Base-by-base conservation (phyloP, 2,888 invertebrate species). In the Tipula vernalis region DNA sequence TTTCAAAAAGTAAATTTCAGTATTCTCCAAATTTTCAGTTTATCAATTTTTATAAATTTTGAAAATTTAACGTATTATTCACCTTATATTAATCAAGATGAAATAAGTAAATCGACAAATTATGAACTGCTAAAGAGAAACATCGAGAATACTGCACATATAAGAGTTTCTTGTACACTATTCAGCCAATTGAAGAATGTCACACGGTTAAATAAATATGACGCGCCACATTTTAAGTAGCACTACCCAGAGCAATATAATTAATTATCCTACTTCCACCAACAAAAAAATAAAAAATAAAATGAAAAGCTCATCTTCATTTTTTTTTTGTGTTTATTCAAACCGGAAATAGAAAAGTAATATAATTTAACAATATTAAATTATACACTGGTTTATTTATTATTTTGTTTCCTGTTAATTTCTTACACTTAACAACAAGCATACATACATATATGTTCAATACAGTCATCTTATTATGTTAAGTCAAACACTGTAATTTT, bases 401-500 rank as follows among this genome's bases (percentile, higher is more conserved):
- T 28, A 71, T 71, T 28, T 71, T 71, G 10, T 28, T 71, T 71
- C 71, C 71, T 71, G 71, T 71, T 71, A 71, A 71, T 71, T 71
- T 71, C 71, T 71, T 71, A 71, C 71, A 71, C 71, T 71, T 71
- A 71, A 71, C 71, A 18, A 71, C 28, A 28, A 28, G 28, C 10
- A 4, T 71, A 71, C 71, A 5, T 51, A 15, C 15, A 51, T 15
- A 15, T 15, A 51, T 51, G 15, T 15, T 5, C 15, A n/a, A 0
- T 51, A 71, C 10, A 18, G 28, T 71, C 71, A 4, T 28, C 71
- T 71, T 71, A 71, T 71, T 71, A 71, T 71, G 28, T 71, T 71
- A 71, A 71, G 71, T 71, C 71, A 71, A 71, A 71, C 71, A 71
- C 71, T 71, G 71, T 71, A 71, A 71, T 71, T 71, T 71, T 71